Base-by-base conservation (phyloP, 2,113 vertebrate genomes). In the Chinchilla lanigera region DNA sequence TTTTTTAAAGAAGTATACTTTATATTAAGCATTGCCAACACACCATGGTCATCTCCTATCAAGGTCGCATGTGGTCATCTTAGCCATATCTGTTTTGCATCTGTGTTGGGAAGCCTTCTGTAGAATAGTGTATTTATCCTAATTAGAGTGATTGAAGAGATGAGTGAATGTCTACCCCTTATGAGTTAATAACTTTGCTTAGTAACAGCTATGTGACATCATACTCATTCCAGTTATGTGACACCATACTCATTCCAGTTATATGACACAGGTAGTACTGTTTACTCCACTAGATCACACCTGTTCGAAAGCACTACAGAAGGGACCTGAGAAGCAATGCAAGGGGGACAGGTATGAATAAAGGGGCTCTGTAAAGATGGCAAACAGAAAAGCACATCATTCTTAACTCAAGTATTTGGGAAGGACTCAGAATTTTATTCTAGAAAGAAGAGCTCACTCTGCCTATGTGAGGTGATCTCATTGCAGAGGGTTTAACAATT, bases 341-440 rank as follows among this genome's bases (percentile, higher is more conserved):
- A 60, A 12, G 9, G 10, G 71, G 4, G 11, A 24, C 0, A 47
- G 5, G 4, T 3, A 77, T 26, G n/a, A 89, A 2, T 89, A 19
- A 61, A 44, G n/a, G n/a, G 0, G 3, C 1, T 1, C 2, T n/a
- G 24, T 26, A 67, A 38, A 3, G 5, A 6, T 28, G 52, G 13
- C 2, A 30, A 65, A 26, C 4, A 26, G 10, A 14, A 85, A 81
- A 80, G 5, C 5, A 30, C 3, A n/a, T 44, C 7, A 11, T 30
- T 52, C 22, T 71, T 16, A 30, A 4, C 3, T 1, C 24, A 83
- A 13, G 20, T 17, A 1, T 28, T 52, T 16, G 2, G 10, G 13
- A 69, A 3, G 2, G 13, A 10, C 30, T n/a, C 22, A 67, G 33
- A 61, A 52, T 16, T 54, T 3, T 12, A 2, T 63, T 3, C 10